Conservation (phyloP, 2,888 invertebrate genomes). For the Pyrocoelia pectoralis region DNA sequence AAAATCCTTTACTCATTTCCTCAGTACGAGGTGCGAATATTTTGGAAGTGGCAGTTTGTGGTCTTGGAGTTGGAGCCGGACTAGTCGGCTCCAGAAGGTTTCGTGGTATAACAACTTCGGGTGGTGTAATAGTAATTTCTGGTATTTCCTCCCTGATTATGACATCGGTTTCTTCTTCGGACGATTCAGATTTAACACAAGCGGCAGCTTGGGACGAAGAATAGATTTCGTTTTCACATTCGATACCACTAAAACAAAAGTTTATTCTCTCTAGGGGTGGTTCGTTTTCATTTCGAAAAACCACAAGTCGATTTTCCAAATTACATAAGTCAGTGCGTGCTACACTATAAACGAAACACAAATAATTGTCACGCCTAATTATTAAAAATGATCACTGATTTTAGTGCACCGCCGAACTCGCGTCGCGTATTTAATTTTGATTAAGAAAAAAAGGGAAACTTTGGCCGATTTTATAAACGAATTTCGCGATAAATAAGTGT, state of each 20-base stretch:
- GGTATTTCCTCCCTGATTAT: constrained; percentile 15
- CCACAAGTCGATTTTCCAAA: constrained; percentile 9
- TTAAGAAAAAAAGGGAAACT: too few species aligned
- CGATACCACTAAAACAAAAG: constrained; percentile 71
- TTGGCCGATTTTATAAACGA: too few species aligned
- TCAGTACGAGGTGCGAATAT: constrained; percentile 84
- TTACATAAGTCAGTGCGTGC: constrained; percentile 20
- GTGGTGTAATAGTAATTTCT: constrained; percentile 11
- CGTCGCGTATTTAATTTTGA: too few species aligned
- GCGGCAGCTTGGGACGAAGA: constrained; percentile 66
- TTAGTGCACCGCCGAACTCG: too few species aligned
- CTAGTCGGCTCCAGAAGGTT: constrained; percentile 25
- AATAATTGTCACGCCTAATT: not conserved
- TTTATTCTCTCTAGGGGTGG: constrained; percentile 5
- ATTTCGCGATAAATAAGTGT: not conserved
- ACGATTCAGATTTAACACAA: constrained; percentile 49
- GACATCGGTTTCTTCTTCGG: constrained; percentile 43
- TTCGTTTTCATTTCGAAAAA: not conserved
- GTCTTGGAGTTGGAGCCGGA: constrained; percentile 52
- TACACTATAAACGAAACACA: not conserved
- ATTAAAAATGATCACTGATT: too few species aligned
- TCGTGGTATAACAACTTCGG: constrained; percentile 15
- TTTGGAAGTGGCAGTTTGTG: constrained; percentile 75
- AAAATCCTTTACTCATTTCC: constrained; percentile 94
- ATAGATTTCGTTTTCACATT: constrained; percentile 80